phyloP scores from a whole-genome alignment of 2,888 invertebrate genomes.

The Lithophane leautieri region DNA sequence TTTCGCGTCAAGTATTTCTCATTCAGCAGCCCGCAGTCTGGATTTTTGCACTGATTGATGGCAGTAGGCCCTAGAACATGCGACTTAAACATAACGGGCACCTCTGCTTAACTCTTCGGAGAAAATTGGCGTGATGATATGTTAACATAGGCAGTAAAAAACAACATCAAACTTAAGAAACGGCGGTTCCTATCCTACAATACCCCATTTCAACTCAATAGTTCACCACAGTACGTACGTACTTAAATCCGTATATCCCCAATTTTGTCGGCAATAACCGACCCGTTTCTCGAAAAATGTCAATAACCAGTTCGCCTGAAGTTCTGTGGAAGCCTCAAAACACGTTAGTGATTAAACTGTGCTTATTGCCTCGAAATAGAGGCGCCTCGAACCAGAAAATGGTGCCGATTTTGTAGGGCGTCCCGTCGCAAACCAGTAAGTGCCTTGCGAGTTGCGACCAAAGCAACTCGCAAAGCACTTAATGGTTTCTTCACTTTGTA shows the following conservation, averaged over 20 bases:
- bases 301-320: conserved; percentile 5
- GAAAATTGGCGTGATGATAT: neutral
- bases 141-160: too few species aligned
- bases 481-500: neutral
- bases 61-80: neutral
- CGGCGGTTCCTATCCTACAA: too few species aligned
- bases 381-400: conserved; percentile 1
- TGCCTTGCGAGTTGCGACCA: too few species aligned
- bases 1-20: neutral
- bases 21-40: neutral
- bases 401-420: conserved; percentile 18
- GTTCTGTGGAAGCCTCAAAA: conserved; percentile 4
- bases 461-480: neutral
- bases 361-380: conserved; percentile 14
- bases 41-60: neutral
- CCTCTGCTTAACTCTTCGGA: neutral
- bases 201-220: neutral
- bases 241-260: neutral
- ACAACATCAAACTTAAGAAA: neutral
- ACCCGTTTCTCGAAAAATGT: neutral
- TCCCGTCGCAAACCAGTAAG: neutral
- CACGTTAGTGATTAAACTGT: conserved; percentile 6
- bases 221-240: neutral
- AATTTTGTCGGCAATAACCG: neutral
- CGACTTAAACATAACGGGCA: neutral